Evolutionary conservation across 2,113 vertebrate genomes (phyloP), one percentile per base, ranked within the genome.

Genomic region (Dissostichus mawsoni): DNA sequence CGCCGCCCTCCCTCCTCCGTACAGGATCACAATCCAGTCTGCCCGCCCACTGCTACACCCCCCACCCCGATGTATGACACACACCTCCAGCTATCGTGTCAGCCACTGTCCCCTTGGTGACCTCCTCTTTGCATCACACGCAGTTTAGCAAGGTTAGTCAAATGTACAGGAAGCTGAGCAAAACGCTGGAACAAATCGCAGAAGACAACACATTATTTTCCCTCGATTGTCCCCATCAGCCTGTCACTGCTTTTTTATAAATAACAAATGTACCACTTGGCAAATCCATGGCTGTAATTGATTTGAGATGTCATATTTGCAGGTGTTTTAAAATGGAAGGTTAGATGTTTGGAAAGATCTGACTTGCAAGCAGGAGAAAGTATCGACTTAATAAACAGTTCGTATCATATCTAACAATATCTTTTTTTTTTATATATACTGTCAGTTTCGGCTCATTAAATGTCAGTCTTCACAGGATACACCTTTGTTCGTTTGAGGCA

Each of bases 71-170:
- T 3, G 13, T 63, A 62, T 16, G 47, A 83, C 69, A 72, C 70
- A 25, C 82, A 86, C 82, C 87, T 85, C 79, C 81, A 83, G 82
- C 84, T 55, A 79, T 76, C 85, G 16, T 85, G 85, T 91, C 82
- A 80, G 69, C 88, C n/a, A n/a, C 85, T 93, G 92, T 90, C 92
- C 92, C 85, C 88, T 88, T 20, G 1, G 23, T 93, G 92, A 93
- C 92, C 94, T 86, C 68, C 20, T 76, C 74, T 85, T 71, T 69
- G 74, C 76, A 69, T 82, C 84, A 74, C 69, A 64, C 69, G 36
- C 74, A 82, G 71, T 84, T 86, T 71, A 83, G 68, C 71, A 65
- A 78, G 75, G 61, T 83, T 82, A 55, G 56, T 62, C 76, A 52
- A 78, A 80, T 68, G 77, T 75, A 66, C 66, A 78, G 61, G 66